Base-by-base conservation (phyloP, 2,888 invertebrate genomes). In the Brachyptera risi region DNA sequence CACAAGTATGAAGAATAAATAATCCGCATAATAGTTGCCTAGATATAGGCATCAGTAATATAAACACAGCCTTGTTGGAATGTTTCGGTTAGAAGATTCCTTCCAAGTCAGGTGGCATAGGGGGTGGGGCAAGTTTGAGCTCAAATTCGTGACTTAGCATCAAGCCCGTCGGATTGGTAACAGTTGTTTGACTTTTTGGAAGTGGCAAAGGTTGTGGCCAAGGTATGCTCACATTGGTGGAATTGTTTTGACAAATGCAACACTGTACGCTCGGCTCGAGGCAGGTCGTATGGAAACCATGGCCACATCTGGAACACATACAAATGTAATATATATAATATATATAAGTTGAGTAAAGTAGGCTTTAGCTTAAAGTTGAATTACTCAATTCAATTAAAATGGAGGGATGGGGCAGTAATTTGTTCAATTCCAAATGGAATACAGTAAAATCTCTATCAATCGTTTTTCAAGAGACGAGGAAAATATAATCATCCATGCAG, bases 261-360 rank as follows among this genome's bases (percentile, higher is more conserved):
- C 65, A 64, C 11, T 54, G 56, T 21, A 26, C 21, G 1, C 61
- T 51, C 9, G 56, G 40, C 27, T 63, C 58, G n/a, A 65, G 21
- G 62, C 71, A 71, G 4, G 50, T 44, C 19, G 65, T 40, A 61
- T 71, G 71, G 56, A 65, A 70, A 21, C 68, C 66, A 66, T 71
- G 71, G 13, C 71, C 70, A 65, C 71, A 71, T 58, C 70, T 70
- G 42, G n/a, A n/a, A n/a, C n/a, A n/a, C n/a, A n/a, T n/a, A n/a
- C n/a, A n/a, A n/a, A n/a, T n/a, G n/a, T n/a, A n/a, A n/a, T n/a
- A n/a, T n/a, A n/a, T n/a, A n/a, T n/a, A n/a, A n/a, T n/a, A n/a
- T n/a, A n/a, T n/a, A n/a, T n/a, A n/a, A n/a, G n/a, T n/a, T n/a
- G n/a, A n/a, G n/a, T n/a, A n/a, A n/a, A n/a, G n/a, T n/a, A n/a